Conservation (phyloP, 2,888 invertebrate species). For the Stramonita haemastoma region DNA sequence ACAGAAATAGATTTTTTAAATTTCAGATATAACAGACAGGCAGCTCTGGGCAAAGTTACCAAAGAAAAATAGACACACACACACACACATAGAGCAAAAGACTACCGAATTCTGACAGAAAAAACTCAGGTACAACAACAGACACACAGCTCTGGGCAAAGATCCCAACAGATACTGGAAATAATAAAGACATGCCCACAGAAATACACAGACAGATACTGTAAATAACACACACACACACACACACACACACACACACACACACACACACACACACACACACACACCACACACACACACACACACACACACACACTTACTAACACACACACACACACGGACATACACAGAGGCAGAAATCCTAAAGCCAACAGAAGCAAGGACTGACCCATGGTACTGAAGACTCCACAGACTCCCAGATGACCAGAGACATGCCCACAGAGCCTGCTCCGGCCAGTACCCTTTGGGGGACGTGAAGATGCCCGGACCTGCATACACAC, state of each 20-base stretch:
- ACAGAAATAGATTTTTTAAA: too few relatives aligned
- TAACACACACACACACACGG: neutral
- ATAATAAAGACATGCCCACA: too few relatives aligned
- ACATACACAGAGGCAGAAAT: neutral
- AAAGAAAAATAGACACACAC: neutral
- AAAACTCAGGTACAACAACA: too few relatives aligned
- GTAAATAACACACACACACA: conserved; percentile 83
- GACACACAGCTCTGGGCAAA: too few relatives aligned
- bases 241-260: neutral
- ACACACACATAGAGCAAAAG: neutral
- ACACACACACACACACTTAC: neutral
- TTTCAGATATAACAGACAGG: too few relatives aligned
- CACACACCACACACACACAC: conserved; percentile 79
- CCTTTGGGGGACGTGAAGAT: conserved; percentile 98
- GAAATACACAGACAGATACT: conserved; percentile 71
- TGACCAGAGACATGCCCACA: conserved; percentile 94
- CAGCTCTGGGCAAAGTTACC: neutral
- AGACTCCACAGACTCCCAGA: conserved; percentile 95
- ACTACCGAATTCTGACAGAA: too few relatives aligned
- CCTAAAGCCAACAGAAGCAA: conserved; percentile 73
- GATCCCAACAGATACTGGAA: too few relatives aligned
- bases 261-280: neutral
- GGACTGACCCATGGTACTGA: conserved; percentile 90
- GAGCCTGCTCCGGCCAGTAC: conserved; percentile 90
- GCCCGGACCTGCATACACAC: conserved; percentile 87